phyloP scores from a whole-genome alignment of 2,888 invertebrate genomes.

The Pseudanteris insignis region DNA sequence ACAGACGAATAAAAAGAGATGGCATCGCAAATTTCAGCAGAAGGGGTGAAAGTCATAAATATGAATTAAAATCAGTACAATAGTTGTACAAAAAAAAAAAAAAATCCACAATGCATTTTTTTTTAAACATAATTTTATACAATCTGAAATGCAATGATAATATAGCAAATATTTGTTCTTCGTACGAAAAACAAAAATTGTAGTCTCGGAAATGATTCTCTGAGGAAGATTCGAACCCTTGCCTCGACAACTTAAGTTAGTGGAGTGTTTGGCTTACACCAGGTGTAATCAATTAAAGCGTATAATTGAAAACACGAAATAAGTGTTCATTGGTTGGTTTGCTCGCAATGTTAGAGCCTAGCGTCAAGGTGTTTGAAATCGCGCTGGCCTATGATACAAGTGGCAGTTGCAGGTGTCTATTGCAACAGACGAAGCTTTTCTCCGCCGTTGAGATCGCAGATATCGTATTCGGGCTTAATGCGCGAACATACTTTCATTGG shows the following conservation, averaged over 20 bases:
- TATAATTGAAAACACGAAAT: constrained; percentile 2
- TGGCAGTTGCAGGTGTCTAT: constrained; percentile 37
- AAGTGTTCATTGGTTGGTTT: too few relatives aligned
- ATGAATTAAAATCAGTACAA: constrained; percentile 37
- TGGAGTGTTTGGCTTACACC: too few relatives aligned
- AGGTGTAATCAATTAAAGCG: constrained; percentile 5
- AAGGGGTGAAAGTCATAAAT: constrained; percentile 41
- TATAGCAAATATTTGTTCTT: too few relatives aligned
- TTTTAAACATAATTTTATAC: too few relatives aligned
- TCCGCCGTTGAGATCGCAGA: constrained; percentile 41
- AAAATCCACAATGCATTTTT: too few relatives aligned
- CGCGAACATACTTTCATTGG: constrained; percentile 39
- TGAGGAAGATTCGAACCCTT: constrained; percentile 3
- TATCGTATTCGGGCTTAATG: constrained; percentile 34
- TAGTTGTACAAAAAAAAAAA: constrained; percentile 15
- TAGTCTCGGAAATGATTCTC: too few relatives aligned
- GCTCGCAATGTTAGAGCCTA: too few relatives aligned
- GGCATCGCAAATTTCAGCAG: constrained; percentile 13
- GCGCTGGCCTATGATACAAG: constrained; percentile 11
- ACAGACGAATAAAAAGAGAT: constrained; percentile 39
- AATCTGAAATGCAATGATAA: too few relatives aligned
- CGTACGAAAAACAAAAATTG: too few relatives aligned
- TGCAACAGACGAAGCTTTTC: constrained; percentile 32
- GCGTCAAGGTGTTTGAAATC: constrained; percentile 19
- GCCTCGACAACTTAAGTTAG: too few relatives aligned